These are phyloP conservation scores for Saguinus imperator DNA, from an alignment of 2,113 vertebrate genomes.

Conservation along the genomic window DNA sequence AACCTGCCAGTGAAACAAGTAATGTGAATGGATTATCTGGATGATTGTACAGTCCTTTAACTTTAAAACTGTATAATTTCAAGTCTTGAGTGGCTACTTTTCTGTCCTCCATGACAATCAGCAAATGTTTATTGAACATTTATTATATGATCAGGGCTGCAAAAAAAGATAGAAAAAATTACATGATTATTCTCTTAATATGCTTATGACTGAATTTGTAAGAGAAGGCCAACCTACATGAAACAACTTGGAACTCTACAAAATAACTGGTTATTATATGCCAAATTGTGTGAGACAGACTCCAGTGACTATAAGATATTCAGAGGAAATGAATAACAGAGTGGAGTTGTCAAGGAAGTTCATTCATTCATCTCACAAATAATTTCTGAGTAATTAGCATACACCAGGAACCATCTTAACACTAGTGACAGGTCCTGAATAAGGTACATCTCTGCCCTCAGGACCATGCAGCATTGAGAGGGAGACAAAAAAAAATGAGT, in stretches of 20 bases:
- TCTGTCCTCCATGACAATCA: background rate
- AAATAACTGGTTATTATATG: conserved; percentile 9
- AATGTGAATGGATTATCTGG: background rate
- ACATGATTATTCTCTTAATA: background rate
- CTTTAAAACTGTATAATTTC: background rate
- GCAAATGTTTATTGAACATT: background rate
- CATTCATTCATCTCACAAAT: background rate
- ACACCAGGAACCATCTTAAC: background rate
- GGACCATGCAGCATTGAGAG: background rate
- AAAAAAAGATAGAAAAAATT: background rate
- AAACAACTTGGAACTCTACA: conserved; percentile 6
- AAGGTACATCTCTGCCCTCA: background rate
- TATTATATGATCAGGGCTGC: background rate
- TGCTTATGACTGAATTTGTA: background rate
- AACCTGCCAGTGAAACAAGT: background rate
- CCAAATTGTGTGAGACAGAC: conserved; percentile 8
- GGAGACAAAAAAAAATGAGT: background rate
- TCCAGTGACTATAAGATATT: background rate
- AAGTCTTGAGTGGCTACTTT: background rate
- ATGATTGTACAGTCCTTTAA: background rate
- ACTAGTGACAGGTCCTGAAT: background rate
- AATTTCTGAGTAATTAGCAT: background rate
- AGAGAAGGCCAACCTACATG: background rate
- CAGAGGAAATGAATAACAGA: background rate
- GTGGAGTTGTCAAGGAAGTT: background rate